Evolutionary conservation across 2,797 vertebrate genomes (phyloP).

Genomic region (Epinephelus malabaricus): DNA sequence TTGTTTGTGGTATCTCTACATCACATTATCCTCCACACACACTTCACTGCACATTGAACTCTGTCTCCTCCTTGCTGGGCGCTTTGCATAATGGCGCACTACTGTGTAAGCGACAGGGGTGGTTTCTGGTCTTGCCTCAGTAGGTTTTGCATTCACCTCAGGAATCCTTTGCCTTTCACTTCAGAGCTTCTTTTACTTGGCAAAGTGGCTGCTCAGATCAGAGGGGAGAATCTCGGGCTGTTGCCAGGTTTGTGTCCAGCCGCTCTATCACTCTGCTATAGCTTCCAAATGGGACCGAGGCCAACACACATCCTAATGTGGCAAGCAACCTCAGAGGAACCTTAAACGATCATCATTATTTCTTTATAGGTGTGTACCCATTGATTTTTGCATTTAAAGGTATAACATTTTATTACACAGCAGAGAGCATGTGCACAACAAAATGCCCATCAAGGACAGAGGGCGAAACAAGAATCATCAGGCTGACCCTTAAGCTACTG

Average conservation of each 20-base stretch:
- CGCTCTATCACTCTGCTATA: slow-evolving; percentile 50
- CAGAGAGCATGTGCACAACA: background rate
- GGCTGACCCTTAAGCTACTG: background rate
- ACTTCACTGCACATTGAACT: slow-evolving; percentile 26
- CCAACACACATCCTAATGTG: slow-evolving; percentile 49
- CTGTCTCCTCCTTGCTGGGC: slow-evolving; percentile 9
- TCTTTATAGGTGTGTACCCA: background rate
- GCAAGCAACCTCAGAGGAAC: slow-evolving; percentile 34
- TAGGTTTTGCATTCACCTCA: slow-evolving; percentile 60
- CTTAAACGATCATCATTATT: slow-evolving; percentile 27
- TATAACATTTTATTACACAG: background rate
- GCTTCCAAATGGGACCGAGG: slow-evolving; percentile 48
- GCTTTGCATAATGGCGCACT: slow-evolving; percentile 35
- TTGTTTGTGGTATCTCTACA: slow-evolving; percentile 17
- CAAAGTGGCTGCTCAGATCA: slow-evolving; percentile 58
- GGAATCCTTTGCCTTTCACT: slow-evolving; percentile 66
- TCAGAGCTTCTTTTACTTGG: slow-evolving; percentile 71
- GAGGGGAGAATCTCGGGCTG: slow-evolving; percentile 49
- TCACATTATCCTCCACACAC: background rate
- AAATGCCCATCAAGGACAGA: background rate
- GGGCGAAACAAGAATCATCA: background rate
- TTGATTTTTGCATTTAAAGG: slow-evolving; percentile 13
- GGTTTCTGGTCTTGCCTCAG: slow-evolving; percentile 46
- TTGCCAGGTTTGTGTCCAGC: slow-evolving; percentile 60
- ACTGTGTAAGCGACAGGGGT: slow-evolving; percentile 18